phyloP scores from a whole-genome alignment of 30 jellyfish, hydroid and myxozoan genomes.

The Hydra vulgaris region DNA sequence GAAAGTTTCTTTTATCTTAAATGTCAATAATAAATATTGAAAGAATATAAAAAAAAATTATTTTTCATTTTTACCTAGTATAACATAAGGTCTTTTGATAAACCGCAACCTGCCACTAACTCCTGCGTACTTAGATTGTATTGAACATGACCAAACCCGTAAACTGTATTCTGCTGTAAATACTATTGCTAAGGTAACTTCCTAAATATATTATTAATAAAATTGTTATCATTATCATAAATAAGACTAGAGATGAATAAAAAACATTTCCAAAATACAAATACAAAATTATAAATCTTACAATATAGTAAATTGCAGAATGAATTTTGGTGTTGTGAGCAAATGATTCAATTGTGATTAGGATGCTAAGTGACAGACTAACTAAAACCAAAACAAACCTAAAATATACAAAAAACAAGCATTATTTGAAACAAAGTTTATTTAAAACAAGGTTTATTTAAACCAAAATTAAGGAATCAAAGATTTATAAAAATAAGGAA shows the following conservation, averaged over 20 bases:
- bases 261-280: too few species aligned
- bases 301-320: conserved; percentile 40
- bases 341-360: conserved; percentile 45
- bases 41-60: too few species aligned
- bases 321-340: conserved; percentile 28
- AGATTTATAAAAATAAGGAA: too few species aligned
- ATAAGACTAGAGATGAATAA: too few species aligned
- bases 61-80: conserved; percentile 67
- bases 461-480: too few species aligned
- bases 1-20: too few species aligned
- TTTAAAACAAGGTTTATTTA: too few species aligned
- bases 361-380: conserved; percentile 61
- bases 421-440: background rate
- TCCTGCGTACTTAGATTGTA: conserved; percentile 80
- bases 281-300: conserved; percentile 8
- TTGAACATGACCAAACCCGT: conserved; percentile 82
- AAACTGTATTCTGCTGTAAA: conserved; percentile 58
- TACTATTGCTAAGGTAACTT: conserved; percentile 41
- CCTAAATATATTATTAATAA: conserved; percentile 41
- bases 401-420: background rate
- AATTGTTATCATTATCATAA: too few species aligned
- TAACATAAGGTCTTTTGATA: conserved; percentile 71
- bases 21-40: too few species aligned
- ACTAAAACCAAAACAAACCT: conserved; percentile 59
- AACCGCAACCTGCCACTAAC: conserved; percentile 64